phyloP scores from a whole-genome alignment of 2,797 vertebrate species.

The Leuciscus waleckii region DNA sequence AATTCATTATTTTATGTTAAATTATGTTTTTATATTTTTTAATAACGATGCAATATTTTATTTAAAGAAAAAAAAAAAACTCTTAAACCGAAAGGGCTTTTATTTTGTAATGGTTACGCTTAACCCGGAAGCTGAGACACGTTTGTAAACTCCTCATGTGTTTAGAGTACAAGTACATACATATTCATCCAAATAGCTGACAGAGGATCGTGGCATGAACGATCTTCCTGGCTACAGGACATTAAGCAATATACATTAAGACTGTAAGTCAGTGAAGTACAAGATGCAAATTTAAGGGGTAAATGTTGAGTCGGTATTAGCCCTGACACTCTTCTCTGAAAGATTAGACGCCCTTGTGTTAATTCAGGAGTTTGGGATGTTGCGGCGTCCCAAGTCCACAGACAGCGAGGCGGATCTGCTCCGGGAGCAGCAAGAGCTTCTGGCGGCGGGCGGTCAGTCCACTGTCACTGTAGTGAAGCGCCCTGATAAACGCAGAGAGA shows the following conservation, averaged over 20 bases:
- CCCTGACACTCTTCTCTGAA: neutral
- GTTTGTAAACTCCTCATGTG: slow-evolving; percentile 11
- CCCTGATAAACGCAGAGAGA: slow-evolving; percentile 85
- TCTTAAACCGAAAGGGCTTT: neutral
- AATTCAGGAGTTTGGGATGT: slow-evolving; percentile 75
- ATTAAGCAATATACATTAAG: neutral
- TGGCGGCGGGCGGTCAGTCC: slow-evolving; percentile 80
- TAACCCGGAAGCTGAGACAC: slow-evolving; percentile 26
- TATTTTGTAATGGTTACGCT: slow-evolving; percentile 22
- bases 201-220: neutral
- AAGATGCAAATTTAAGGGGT: neutral
- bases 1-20: too few species aligned
- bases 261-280: slow-evolving; percentile 1
- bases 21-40: too few species aligned
- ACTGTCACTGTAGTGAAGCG: slow-evolving; percentile 86
- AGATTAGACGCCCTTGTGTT: neutral
- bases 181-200: neutral
- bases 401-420: slow-evolving; percentile 93
- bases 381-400: slow-evolving; percentile 89
- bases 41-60: neutral
- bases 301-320: neutral
- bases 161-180: neutral
- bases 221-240: neutral
- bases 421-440: slow-evolving; percentile 87
- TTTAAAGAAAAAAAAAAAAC: neutral